A percentile compares a stretch with the other conserved stretches of the same genome.
phyloP scores from a whole-genome alignment of 2,113 vertebrate genomes.

The Brachyistius frenatus region DNA sequence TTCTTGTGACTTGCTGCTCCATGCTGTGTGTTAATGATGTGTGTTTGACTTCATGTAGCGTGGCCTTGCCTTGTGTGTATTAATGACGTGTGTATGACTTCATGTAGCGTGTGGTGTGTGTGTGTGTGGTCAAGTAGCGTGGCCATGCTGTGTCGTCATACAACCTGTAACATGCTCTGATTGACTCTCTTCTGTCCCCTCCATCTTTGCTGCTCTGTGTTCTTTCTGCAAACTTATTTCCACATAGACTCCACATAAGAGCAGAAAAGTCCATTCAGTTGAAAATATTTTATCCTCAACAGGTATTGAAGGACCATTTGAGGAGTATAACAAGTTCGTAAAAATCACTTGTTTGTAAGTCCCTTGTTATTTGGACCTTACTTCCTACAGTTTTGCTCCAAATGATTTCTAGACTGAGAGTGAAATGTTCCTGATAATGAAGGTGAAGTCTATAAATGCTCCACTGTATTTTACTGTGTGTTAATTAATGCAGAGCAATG shows the following conservation, averaged over 20 bases:
- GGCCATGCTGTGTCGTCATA: conserved; percentile 66
- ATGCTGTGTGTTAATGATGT: conserved; percentile 46
- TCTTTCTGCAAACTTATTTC: conserved; percentile 78
- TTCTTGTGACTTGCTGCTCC: conserved; percentile 39
- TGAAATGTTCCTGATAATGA: conserved; percentile 78
- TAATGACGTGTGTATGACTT: conserved; percentile 50
- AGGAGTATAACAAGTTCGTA: conserved; percentile 89
- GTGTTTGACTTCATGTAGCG: conserved; percentile 50
- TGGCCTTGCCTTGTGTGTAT: conserved; percentile 64
- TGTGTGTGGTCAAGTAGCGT: conserved; percentile 47
- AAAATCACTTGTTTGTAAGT: conserved; percentile 89
- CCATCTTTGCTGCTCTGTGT: conserved; percentile 75
- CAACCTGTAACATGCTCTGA: conserved; percentile 60
- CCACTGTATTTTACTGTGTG: conserved; percentile 72
- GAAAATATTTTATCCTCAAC: conserved; percentile 89
- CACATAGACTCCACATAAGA: conserved; percentile 81
- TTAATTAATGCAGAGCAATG: conserved; percentile 66
- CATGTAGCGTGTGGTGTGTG: conserved; percentile 40
- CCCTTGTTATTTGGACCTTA: conserved; percentile 87
- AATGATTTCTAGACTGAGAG: conserved; percentile 79
- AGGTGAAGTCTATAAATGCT: conserved; percentile 68
- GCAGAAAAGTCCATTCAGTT: conserved; percentile 82
- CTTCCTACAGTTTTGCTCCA: conserved; percentile 82
- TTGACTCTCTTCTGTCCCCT: conserved; percentile 69
- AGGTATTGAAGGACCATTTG: conserved; percentile 89